Conservation (phyloP, 2,888 invertebrate genomes). For the Boloria selene region DNA sequence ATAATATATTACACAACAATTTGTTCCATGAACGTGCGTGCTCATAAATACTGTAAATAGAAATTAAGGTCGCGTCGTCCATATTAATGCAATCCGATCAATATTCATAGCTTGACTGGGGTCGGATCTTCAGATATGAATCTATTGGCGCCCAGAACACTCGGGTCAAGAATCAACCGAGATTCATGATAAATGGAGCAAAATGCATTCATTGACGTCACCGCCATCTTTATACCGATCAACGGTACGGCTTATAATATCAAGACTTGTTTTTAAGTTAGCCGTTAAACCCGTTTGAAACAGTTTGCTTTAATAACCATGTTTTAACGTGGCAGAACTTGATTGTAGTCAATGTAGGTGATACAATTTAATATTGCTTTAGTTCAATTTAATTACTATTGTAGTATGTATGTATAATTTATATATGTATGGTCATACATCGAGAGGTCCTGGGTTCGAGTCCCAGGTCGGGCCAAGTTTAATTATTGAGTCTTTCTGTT, state of each 20-base stretch:
- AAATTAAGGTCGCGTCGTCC: slow-evolving; percentile 67
- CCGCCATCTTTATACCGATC: slow-evolving; percentile 27
- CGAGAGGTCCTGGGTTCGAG: too few relatives aligned
- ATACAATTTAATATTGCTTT: slow-evolving; percentile 1
- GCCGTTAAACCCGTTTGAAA: slow-evolving; percentile 24
- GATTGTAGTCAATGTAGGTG: not conserved
- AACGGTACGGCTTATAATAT: slow-evolving; percentile 28
- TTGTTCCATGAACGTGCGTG: slow-evolving; percentile 48
- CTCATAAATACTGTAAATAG: slow-evolving; percentile 62
- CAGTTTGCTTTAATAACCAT: slow-evolving; percentile 23
- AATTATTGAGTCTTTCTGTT: too few relatives aligned
- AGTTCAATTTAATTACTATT: too few relatives aligned
- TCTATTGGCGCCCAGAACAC: slow-evolving; percentile 40
- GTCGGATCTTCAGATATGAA: slow-evolving; percentile 53
- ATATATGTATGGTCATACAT: too few relatives aligned
- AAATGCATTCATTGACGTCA: slow-evolving; percentile 36
- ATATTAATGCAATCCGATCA: slow-evolving; percentile 59
- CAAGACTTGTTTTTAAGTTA: slow-evolving; percentile 25
- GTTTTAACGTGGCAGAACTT: slow-evolving; percentile 1
- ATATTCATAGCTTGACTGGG: slow-evolving; percentile 59
- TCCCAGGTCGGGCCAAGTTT: too few relatives aligned
- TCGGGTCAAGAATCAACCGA: slow-evolving; percentile 44
- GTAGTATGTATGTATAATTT: too few relatives aligned
- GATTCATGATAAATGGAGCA: slow-evolving; percentile 43
- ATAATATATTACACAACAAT: slow-evolving; percentile 33